A percentile compares a stretch with the other conserved stretches of the same genome.
These are phyloP conservation scores for Syngnathus scovelli DNA, from an alignment of 2,113 vertebrate species.

Conservation along the genomic window DNA sequence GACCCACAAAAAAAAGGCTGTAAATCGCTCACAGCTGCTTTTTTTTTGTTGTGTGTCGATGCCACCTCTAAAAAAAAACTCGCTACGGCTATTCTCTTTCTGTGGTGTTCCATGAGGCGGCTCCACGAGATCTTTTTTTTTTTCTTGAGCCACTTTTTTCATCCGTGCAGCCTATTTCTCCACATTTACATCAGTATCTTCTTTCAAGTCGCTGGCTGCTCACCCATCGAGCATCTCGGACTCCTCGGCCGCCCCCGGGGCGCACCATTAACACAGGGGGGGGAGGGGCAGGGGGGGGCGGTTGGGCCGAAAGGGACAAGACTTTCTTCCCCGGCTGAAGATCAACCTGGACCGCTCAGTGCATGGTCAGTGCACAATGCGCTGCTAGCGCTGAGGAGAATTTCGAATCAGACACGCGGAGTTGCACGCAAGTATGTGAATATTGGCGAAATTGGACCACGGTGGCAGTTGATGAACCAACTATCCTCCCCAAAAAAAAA, in stretches of 20 bases:
- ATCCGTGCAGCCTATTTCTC: slow-evolving; percentile 52
- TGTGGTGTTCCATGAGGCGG: slow-evolving; percentile 21
- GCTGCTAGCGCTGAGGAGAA: slow-evolving; percentile 1
- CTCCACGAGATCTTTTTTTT: background rate
- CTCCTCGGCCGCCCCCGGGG: slow-evolving; percentile 30
- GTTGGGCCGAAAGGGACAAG: slow-evolving; percentile 18
- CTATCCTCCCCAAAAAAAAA: background rate
- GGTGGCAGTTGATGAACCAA: slow-evolving; percentile 6
- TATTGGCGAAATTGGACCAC: background rate
- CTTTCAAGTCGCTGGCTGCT: slow-evolving; percentile 40
- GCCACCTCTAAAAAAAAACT: background rate
- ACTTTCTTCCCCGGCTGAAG: slow-evolving; percentile 31
- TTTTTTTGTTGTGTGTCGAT: background rate
- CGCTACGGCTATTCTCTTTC: background rate
- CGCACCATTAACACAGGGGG: slow-evolving; percentile 47
- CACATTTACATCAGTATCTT: slow-evolving; percentile 64
- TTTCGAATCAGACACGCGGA: background rate
- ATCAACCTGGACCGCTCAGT: slow-evolving; percentile 44
- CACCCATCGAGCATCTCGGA: slow-evolving; percentile 46
- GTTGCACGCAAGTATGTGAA: background rate
- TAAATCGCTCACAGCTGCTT: too few species aligned
- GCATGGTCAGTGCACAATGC: slow-evolving; percentile 7
- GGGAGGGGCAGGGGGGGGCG: slow-evolving; percentile 39
- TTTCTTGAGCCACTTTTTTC: slow-evolving; percentile 30
- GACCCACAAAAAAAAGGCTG: too few species aligned